Percentiles rank a stretch among this genome's conserved stretches.
phyloP scores from a whole-genome alignment of 2,888 invertebrate species.

The Balanococcus diminutus region DNA sequence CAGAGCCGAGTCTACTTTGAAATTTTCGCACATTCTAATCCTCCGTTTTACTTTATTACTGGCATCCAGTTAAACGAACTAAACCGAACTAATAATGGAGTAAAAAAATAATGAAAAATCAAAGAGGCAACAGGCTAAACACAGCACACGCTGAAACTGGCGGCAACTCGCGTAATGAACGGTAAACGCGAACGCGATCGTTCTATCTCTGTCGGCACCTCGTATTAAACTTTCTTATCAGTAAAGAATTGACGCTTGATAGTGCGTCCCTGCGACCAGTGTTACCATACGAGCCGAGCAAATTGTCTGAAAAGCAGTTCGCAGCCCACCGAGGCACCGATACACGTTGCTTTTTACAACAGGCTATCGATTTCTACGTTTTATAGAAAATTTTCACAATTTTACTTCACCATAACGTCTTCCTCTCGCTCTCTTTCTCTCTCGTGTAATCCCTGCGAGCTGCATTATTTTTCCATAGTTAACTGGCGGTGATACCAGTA shows the following conservation, averaged over 20 bases:
- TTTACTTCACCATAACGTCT: neutral
- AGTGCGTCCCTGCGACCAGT: conserved; percentile 15
- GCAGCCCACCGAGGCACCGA: neutral
- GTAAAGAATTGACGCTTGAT: conserved; percentile 36
- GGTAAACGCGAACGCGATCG: conserved; percentile 7
- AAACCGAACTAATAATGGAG: neutral
- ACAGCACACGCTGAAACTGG: conserved; percentile 24
- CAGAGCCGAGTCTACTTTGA: neutral
- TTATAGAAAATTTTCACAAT: neutral
- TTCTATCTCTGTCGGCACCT: conserved; percentile 16
- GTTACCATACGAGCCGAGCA: neutral
- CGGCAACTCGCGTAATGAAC: conserved; percentile 38
- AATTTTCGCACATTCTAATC: neutral
- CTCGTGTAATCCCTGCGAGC: neutral
- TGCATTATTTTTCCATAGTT: neutral
- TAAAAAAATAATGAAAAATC: neutral
- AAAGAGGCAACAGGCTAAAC: conserved; percentile 34
- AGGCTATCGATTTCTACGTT: neutral
- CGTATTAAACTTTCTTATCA: conserved; percentile 38
- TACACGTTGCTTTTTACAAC: neutral
- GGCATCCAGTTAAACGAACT: neutral
- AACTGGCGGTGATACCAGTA: neutral
- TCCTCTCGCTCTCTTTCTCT: neutral
- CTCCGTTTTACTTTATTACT: neutral
- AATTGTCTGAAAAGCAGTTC: neutral